Base-by-base conservation (phyloP, 2,888 invertebrate species). In the Arge pagana region DNA sequence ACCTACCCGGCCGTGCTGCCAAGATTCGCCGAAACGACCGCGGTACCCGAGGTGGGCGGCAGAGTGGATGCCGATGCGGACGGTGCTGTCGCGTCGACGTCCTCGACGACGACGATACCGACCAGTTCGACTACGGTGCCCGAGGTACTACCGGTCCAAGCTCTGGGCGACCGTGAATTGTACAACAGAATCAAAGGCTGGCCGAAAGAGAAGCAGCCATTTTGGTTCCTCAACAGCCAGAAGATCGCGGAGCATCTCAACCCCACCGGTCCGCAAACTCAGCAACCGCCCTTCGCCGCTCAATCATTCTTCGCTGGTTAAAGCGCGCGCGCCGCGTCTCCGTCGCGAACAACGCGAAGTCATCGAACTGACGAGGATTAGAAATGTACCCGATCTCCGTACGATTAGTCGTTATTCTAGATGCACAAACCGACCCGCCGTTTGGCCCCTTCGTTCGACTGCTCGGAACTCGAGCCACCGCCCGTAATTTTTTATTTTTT, bases 221-320 rank as follows among this genome's bases (percentile, higher is more conserved):
- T 87, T 74, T 89, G 89, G 89, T 81, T 83, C 54, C 68, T 88
- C 45, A 89, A 89, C 69, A 84, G 85, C 72, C 80, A 85, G 61
- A 83, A 83, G 0, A 80, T 86, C 7, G 86, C 88, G 67, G 81
- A 78, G 0, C 78, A 83, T 4, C 79, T 83, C 23, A 72, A 70
- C 21, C 62, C 45, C 11, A 16, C 4, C 5, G 3, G 11, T 23
- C 45, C 15, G 45, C 11, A 7, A 3, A 43, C 19, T 23, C 33
- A 23, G 6, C 3, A 23, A 1, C 18, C 15, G 4, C 33, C 33
- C 3, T 10, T 3, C 3, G 3, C 33, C 18, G 13, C 23, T 4
- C 15, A 23, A 4, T 33, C 45, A 3, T 45, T 40, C 15, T 40
- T 45, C 33, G 35, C 21, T 7, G 45, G 45, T 16, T 7, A 33